Evolutionary conservation across 2,113 vertebrate species (phyloP).

Genomic region (Anhinga anhinga): DNA sequence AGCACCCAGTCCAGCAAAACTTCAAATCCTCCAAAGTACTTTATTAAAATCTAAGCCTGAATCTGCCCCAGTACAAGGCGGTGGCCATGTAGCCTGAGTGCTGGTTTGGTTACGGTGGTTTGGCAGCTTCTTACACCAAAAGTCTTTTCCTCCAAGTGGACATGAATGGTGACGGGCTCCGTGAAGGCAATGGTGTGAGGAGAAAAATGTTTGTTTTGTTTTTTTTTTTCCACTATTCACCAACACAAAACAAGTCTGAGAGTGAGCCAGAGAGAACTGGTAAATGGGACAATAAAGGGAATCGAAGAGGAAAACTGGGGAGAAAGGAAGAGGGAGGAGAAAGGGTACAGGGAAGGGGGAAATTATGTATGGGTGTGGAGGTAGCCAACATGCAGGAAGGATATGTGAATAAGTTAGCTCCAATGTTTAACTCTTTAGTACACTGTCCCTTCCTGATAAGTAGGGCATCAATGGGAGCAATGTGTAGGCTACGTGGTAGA

Average conservation of each 20-base stretch:
- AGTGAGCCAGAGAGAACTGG: background rate
- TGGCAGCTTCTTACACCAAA: background rate
- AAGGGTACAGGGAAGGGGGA: background rate
- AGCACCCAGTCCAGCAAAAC: background rate
- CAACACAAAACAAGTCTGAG: background rate
- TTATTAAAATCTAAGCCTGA: background rate
- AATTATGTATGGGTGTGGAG: background rate
- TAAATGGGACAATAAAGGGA: background rate
- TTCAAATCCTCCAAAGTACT: background rate
- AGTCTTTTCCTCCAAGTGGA: background rate
- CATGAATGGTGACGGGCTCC: background rate
- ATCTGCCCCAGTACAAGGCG: fast-evolving
- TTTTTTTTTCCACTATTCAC: background rate
- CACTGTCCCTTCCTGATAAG: background rate
- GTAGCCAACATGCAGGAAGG: background rate
- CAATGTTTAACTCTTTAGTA: background rate
- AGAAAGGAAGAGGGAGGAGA: background rate
- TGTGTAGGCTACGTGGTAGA: background rate
- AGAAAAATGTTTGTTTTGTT: background rate
- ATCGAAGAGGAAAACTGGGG: background rate
- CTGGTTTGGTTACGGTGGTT: background rate
- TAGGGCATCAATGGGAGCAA: background rate
- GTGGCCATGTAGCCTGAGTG: background rate
- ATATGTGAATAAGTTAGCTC: background rate
- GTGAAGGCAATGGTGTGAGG: background rate